Base-by-base conservation (phyloP, 2,888 invertebrate genomes). In the Rhopalosiphum nymphaeae region DNA sequence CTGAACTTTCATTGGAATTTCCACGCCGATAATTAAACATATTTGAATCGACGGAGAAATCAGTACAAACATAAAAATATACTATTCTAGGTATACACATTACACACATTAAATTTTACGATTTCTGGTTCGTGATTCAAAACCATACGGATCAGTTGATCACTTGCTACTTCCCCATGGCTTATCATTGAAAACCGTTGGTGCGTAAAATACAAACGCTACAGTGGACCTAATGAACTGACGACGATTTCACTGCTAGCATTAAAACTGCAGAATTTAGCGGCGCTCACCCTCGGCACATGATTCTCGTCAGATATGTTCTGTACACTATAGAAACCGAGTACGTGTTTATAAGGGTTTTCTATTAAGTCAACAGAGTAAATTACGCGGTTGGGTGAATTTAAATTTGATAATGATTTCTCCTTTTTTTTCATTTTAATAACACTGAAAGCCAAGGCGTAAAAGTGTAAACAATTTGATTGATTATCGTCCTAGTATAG, bases 71-170 rank as follows among this genome's bases (percentile, higher is more conserved):
- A 56, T 56, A 56, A 26, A 42, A 56, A 42, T 36, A 56, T 56
- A 42, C 25, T 36, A 36, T 36, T 56, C 36, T 89, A 89, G 46
- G 46, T 49, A 46, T n/a, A 4, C 36, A 29, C 25, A 88, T 53
- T n/a, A 4, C 36, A 29, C 25, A 88, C 78, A 67, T 93, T 88
- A 89, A n/a, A 78, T 56, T 89, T 89, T 89, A 93, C 78, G 67
- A 93, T 93, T 93, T 93, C 92, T 93, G 92, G 89, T 93, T 93
- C 16, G 88, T 89, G 92, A 93, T 93, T 89, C 53, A 67, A 89
- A 89, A 78, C 61, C 92, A 29, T 49, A 49, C 88, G 92, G 88
- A 89, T 90, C 89, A 21, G 93, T 85, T 90, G 46, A 84, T 89
- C 44, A 78, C 36, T 78, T 21, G 42, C 42, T 46, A 29, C 42